A percentile compares a stretch with the other conserved stretches of the same genome.
These are phyloP conservation scores for Bombus huntii DNA, from an alignment of 1,140 invertebrate genomes.

Conservation along the genomic window DNA sequence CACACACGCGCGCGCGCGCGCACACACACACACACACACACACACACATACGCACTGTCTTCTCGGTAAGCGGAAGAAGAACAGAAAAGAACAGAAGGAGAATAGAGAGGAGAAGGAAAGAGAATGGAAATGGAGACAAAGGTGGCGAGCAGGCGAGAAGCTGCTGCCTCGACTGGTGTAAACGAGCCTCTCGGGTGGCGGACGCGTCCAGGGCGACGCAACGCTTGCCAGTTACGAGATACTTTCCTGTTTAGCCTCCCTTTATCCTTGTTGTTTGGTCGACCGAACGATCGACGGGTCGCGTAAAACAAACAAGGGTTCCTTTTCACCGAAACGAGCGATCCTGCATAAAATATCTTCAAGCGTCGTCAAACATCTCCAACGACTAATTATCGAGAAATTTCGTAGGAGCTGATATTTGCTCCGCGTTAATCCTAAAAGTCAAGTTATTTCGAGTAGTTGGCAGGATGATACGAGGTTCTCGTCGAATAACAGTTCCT, in stretches of 20 bases:
- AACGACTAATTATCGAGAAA: conserved; percentile 14
- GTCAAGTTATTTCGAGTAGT: conserved; percentile 37
- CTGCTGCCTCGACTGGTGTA: conserved; percentile 51
- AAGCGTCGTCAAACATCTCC: conserved; percentile 2
- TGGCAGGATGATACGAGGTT: neutral
- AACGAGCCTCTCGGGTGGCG: conserved; percentile 56
- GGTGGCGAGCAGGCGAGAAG: conserved; percentile 14
- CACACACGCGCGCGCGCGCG: accelerated
- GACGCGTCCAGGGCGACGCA: conserved; percentile 11
- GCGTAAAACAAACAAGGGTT: conserved; percentile 51
- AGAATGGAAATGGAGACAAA: conserved; percentile 36
- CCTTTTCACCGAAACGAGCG: conserved; percentile 42
- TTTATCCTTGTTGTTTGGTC: conserved; percentile 42
- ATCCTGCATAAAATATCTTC: neutral
- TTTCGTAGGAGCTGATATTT: neutral
- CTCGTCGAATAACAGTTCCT: no score
- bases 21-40: no score
- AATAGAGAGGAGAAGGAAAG: neutral
- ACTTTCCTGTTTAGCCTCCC: conserved; percentile 47
- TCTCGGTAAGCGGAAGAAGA: neutral
- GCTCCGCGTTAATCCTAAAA: neutral
- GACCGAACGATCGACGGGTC: conserved; percentile 33
- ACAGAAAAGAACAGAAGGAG: neutral
- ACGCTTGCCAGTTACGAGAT: conserved; percentile 18
- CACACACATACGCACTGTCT: no score